Percentiles rank a stretch among this genome's conserved stretches.
phyloP scores from a whole-genome alignment of 1,140 invertebrate genomes.

The Pseudachorutes palmiensis region DNA sequence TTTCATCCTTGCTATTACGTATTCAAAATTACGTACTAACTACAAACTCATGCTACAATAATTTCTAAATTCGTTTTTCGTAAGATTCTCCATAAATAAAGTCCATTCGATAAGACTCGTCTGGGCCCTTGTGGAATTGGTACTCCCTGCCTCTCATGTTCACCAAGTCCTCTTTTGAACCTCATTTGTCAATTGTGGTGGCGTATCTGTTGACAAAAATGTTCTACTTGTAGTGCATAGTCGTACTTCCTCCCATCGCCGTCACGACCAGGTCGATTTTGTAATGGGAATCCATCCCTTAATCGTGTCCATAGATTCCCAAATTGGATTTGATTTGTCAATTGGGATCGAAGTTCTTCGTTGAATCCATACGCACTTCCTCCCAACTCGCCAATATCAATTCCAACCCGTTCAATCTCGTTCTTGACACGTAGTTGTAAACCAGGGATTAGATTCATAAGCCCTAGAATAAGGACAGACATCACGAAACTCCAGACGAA shows the following conservation, averaged over 20 bases:
- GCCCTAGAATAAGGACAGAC: constrained; percentile 24
- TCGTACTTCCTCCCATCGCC: not conserved
- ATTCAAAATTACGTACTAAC: too few relatives aligned
- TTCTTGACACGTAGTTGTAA: constrained; percentile 22
- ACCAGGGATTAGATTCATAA: constrained; percentile 36
- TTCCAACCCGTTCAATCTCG: constrained; percentile 21
- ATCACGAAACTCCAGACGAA: constrained; percentile 29
- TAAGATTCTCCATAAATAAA: too few relatives aligned
- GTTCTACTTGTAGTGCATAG: not conserved
- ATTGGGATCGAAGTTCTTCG: constrained; percentile 13
- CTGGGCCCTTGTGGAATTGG: too few relatives aligned
- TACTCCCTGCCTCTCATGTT: too few relatives aligned
- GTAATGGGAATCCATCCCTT: not conserved
- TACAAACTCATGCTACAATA: too few relatives aligned
- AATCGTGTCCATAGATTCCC: not conserved
- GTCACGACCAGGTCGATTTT: not conserved
- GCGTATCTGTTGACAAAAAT: not conserved
- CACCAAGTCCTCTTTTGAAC: too few relatives aligned
- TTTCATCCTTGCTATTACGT: too few relatives aligned
- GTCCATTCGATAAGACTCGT: too few relatives aligned
- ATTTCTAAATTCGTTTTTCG: too few relatives aligned
- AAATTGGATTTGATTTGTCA: not conserved
- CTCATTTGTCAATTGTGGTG: not conserved
- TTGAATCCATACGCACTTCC: constrained; percentile 29
- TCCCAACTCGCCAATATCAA: constrained; percentile 30